phyloP scores from a whole-genome alignment of 1,140 invertebrate species.

The Thaumetopoea pityocampa region DNA sequence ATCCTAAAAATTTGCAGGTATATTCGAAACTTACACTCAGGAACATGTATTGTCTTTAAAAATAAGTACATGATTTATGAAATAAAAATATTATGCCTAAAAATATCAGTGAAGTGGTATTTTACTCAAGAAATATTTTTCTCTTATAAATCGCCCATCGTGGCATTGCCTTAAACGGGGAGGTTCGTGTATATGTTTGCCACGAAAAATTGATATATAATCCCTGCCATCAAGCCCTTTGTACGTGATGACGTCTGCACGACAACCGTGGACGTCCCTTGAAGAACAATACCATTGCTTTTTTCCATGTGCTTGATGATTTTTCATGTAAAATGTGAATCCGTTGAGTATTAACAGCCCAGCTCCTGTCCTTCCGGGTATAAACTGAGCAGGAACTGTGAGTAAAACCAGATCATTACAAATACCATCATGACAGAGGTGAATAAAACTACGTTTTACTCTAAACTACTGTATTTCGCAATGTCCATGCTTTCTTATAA shows the following conservation, averaged over 20 bases:
- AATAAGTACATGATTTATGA: constrained; percentile 63
- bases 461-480: constrained; percentile 17
- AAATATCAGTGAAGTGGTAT: constrained; percentile 39
- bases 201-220: constrained; percentile 66
- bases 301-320: constrained; percentile 64
- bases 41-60: constrained; percentile 40
- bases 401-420: constrained; percentile 52
- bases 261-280: constrained; percentile 60
- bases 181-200: constrained; percentile 59
- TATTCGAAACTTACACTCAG: constrained; percentile 52
- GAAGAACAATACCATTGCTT: constrained; percentile 70
- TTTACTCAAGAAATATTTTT: constrained; percentile 53
- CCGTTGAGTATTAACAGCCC: constrained; percentile 62
- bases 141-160: constrained; percentile 65
- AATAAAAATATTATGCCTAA: constrained; percentile 30
- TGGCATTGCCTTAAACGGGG: constrained; percentile 60
- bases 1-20: constrained; percentile 58
- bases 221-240: constrained; percentile 58
- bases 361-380: constrained; percentile 60
- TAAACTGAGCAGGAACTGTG: constrained; percentile 66
- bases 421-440: constrained; percentile 29
- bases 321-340: constrained; percentile 70
- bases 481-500: constrained; percentile 16
- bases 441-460: constrained; percentile 38
- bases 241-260: constrained; percentile 66